A percentile compares a stretch with the other conserved stretches of the same genome.
These are phyloP conservation scores for Hololepta plana DNA, from an alignment of 2,888 invertebrate species.

Conservation along the genomic window DNA sequence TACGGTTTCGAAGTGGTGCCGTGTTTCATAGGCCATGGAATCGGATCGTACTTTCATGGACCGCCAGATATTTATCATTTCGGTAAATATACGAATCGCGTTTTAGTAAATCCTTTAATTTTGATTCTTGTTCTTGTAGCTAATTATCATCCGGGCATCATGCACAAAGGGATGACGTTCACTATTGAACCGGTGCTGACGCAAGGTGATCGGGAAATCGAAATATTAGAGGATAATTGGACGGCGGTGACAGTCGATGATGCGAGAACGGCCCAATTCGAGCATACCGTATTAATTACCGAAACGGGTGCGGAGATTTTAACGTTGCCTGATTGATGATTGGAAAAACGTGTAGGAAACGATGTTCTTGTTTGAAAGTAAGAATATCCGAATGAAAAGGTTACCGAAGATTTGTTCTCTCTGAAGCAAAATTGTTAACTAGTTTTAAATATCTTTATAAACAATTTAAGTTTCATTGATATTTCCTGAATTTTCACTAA, in stretches of 20 bases:
- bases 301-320: constrained; percentile 59
- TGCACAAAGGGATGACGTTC: constrained; percentile 84
- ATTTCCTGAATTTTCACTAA: too few species aligned
- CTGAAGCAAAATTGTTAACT: too few species aligned
- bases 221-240: constrained; percentile 77
- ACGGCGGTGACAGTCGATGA: constrained; percentile 72
- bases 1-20: constrained; percentile 53
- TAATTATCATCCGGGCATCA: constrained; percentile 45
- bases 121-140: constrained; percentile 34
- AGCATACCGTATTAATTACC: constrained; percentile 81
- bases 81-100: constrained; percentile 43
- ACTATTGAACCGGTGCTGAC: constrained; percentile 84
- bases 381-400: too few species aligned
- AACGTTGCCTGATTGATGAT: constrained; percentile 29
- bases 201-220: constrained; percentile 48
- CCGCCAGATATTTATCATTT: constrained; percentile 79
- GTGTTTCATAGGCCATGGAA: constrained; percentile 80
- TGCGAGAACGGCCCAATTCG: constrained; percentile 73
- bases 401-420: too few species aligned
- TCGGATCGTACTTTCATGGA: constrained; percentile 83
- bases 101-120: neutral
- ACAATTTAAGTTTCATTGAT: too few species aligned
- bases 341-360: too few species aligned
- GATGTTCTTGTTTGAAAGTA: too few species aligned
- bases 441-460: too few species aligned